Evolutionary conservation across 2,113 vertebrate species (phyloP).

Genomic region (Apodemus speciosus): DNA sequence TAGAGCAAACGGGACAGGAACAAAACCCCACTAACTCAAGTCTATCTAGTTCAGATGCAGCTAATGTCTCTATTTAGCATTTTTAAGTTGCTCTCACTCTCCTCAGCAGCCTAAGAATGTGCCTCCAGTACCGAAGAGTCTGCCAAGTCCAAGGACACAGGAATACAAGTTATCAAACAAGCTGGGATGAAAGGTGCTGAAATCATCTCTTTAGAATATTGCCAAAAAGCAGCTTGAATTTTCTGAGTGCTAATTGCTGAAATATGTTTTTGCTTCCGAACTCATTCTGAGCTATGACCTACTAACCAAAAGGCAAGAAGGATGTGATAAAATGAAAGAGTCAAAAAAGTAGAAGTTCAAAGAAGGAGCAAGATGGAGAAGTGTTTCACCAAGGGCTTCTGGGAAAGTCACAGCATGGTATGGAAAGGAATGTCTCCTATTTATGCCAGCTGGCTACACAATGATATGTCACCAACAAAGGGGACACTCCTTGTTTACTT

Average conservation of each 20-base stretch:
- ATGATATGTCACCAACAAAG: slow-evolving; percentile 25
- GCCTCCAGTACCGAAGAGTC: slow-evolving; percentile 53
- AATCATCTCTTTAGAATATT: slow-evolving; percentile 74
- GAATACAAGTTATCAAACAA: slow-evolving; percentile 74
- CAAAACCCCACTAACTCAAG: slow-evolving; percentile 66
- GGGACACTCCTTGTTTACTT: neutral
- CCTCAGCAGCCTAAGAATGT: slow-evolving; percentile 54
- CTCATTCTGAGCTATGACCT: slow-evolving; percentile 66
- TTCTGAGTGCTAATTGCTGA: slow-evolving; percentile 78
- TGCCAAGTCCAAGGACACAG: slow-evolving; percentile 75
- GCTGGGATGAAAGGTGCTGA: slow-evolving; percentile 71
- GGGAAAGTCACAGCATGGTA: neutral
- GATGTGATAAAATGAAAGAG: neutral
- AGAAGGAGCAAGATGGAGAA: neutral
- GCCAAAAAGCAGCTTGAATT: slow-evolving; percentile 81
- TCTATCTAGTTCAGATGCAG: slow-evolving; percentile 72
- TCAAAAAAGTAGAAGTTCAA: neutral
- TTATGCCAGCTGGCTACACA: neutral
- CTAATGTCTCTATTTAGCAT: slow-evolving; percentile 73
- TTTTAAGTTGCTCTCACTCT: slow-evolving; percentile 66
- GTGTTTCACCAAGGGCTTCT: neutral
- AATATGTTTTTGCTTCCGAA: slow-evolving; percentile 70
- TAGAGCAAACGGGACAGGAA: slow-evolving; percentile 69
- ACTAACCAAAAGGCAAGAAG: slow-evolving; percentile 72
- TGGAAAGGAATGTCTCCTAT: slow-evolving; percentile 8